Evolutionary conservation across 2,113 vertebrate genomes (phyloP).

Genomic region (Agelaius tricolor): DNA sequence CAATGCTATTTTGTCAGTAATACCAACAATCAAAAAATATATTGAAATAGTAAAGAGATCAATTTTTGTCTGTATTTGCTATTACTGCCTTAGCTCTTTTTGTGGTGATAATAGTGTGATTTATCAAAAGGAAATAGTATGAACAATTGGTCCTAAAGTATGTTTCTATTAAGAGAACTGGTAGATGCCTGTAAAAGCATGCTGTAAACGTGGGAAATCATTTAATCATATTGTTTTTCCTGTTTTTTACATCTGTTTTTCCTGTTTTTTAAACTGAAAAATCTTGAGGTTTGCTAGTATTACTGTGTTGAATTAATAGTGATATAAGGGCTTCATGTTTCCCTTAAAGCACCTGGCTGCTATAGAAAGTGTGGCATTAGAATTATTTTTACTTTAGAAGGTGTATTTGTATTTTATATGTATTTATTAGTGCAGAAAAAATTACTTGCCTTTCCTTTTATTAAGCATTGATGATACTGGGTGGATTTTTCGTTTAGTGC

Average conservation of each 20-base stretch:
- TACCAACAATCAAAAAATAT: neutral
- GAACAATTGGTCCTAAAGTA: neutral
- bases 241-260: neutral
- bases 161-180: neutral
- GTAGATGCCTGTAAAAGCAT: neutral
- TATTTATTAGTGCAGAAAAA: neutral
- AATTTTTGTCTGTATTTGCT: neutral
- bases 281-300: neutral
- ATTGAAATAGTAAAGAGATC: neutral
- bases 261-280: slow-evolving; percentile 21
- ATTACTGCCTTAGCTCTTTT: neutral
- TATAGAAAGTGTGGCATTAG: neutral
- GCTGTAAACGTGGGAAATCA: neutral
- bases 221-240: neutral
- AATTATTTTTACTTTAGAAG: neutral
- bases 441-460: neutral
- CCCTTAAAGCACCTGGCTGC: neutral
- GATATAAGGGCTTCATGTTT: rapidly evolving
- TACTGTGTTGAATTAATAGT: neutral
- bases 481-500: neutral
- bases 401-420: neutral
- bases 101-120: neutral
- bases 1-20: neutral
- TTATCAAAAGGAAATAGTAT: neutral
- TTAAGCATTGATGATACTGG: neutral